phyloP scores from a whole-genome alignment of 2,797 vertebrate genomes.

The Dallia pectoralis region DNA sequence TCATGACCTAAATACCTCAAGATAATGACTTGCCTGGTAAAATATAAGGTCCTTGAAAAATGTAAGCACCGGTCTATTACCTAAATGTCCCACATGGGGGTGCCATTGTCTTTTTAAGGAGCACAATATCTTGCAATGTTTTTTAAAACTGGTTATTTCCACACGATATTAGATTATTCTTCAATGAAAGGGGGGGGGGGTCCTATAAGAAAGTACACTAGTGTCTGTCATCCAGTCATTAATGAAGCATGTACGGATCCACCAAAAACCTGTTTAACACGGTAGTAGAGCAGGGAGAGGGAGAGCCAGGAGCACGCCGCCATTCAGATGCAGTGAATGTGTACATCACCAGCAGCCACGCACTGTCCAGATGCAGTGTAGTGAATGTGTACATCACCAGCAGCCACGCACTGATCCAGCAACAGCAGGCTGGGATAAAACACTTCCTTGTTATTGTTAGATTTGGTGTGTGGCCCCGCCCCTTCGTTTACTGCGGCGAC shows the following conservation, averaged over 20 bases:
- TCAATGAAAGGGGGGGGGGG: no score
- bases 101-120: slow-evolving; percentile 23
- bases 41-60: no score
- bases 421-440: no score
- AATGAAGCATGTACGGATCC: not conserved
- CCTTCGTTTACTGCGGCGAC: not conserved
- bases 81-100: slow-evolving; percentile 39
- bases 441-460: slow-evolving; percentile 29
- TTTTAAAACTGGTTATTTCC: not conserved
- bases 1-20: not conserved
- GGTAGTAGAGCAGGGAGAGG: not conserved
- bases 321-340: not conserved
- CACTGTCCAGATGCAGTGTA: no score
- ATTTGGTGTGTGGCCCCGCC: slow-evolving; percentile 21
- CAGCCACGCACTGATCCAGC: no score
- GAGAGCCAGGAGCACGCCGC: slow-evolving; percentile 7
- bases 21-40: no score
- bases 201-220: not conserved
- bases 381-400: no score
- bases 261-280: not conserved
- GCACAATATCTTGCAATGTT: not conserved
- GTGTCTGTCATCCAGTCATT: not conserved
- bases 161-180: no score
- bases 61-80: no score
- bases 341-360: no score